Percentiles rank a stretch among this genome's conserved stretches.
phyloP scores from a whole-genome alignment of 2,113 vertebrate species.

The Spermophilus dauricus region DNA sequence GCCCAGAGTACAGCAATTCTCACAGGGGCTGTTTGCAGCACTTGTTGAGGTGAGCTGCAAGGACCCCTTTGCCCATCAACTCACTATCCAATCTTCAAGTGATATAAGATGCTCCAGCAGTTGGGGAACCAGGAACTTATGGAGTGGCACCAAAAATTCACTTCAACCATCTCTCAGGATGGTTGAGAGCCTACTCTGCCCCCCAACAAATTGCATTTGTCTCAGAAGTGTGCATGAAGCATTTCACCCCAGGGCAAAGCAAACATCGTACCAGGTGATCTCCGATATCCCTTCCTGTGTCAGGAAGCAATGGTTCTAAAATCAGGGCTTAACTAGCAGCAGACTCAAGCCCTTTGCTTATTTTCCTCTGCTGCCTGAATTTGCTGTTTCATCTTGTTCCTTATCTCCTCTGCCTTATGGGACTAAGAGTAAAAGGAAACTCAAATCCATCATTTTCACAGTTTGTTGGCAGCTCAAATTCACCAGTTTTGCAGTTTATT shows the following conservation, averaged over 20 bases:
- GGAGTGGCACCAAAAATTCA: not conserved
- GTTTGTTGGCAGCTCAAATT: not conserved
- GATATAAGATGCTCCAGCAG: not conserved
- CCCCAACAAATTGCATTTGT: not conserved
- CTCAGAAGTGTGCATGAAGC: not conserved
- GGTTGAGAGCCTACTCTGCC: not conserved
- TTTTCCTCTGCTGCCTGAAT: not conserved
- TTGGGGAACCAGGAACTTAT: no score
- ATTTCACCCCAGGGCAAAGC: not conserved
- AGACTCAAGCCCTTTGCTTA: not conserved
- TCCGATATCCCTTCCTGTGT: not conserved
- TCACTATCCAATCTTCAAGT: not conserved
- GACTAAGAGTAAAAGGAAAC: constrained; percentile 49
- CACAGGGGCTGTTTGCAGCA: not conserved
- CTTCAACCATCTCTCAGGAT: not conserved
- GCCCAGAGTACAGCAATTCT: not conserved
- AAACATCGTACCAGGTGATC: not conserved
- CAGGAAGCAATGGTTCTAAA: not conserved
- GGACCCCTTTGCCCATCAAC: not conserved
- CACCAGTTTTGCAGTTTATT: not conserved
- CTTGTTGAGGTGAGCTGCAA: not conserved
- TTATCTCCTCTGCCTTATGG: constrained; percentile 53
- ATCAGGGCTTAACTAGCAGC: not conserved
- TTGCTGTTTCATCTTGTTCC: not conserved
- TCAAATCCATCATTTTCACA: not conserved